These are phyloP conservation scores for Theristus sp. DNA, from an alignment of 2,888 invertebrate genomes.

Conservation along the genomic window DNA sequence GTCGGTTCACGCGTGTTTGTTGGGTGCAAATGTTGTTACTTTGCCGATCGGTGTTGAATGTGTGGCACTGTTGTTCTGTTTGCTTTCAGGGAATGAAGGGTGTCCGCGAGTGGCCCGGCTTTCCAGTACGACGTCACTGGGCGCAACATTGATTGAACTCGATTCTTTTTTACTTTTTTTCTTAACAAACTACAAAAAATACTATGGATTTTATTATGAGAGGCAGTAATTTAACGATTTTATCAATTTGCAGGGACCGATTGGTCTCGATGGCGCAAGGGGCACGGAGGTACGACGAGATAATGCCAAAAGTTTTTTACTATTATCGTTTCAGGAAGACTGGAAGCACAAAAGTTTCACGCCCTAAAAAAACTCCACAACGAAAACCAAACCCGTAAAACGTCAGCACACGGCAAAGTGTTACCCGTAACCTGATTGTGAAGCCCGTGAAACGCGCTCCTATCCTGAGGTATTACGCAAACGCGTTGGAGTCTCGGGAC, in stretches of 20 bases:
- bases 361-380: too few species aligned
- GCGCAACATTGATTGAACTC: neutral
- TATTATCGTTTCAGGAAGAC: neutral
- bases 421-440: too few species aligned
- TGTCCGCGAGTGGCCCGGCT: neutral
- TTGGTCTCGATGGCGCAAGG: neutral
- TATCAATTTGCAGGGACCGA: neutral
- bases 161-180: neutral
- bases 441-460: too few species aligned
- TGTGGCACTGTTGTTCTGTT: neutral
- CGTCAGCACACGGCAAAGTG: too few species aligned
- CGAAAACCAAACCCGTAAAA: too few species aligned
- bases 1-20: neutral
- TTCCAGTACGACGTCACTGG: neutral
- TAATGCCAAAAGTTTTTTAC: neutral
- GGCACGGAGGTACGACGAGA: neutral
- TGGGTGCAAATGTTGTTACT: neutral
- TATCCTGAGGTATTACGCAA: too few species aligned
- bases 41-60: neutral
- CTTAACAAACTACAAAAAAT: too few species aligned
- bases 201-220: too few species aligned
- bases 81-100: neutral
- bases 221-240: neutral
- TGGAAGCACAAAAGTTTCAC: too few species aligned
- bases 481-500: too few species aligned